Conservation (phyloP, 2,113 vertebrate species). For the Daphoenositta chrysoptera region DNA sequence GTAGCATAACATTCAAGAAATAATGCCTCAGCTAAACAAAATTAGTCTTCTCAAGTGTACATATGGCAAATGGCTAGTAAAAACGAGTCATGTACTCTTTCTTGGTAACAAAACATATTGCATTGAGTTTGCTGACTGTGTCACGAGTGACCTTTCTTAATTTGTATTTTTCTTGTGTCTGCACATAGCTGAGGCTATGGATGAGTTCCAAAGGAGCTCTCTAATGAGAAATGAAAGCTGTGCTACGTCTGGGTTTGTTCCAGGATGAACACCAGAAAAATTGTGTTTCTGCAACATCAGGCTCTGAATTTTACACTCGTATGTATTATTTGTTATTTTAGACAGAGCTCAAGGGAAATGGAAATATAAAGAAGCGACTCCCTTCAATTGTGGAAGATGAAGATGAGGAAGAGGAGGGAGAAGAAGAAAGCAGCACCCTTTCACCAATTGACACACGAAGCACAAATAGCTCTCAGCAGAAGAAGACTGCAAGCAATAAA, state of each 20-base stretch:
- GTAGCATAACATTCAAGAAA: neutral
- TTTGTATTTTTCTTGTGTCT: neutral
- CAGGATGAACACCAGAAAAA: neutral
- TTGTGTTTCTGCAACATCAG: neutral
- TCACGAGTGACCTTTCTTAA: neutral
- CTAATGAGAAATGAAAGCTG: neutral
- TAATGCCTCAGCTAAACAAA: neutral
- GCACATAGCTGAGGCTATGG: neutral
- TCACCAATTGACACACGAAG: slow-evolving; percentile 73
- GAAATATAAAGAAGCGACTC: slow-evolving; percentile 78
- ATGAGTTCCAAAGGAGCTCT: neutral
- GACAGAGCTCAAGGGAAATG: slow-evolving; percentile 79
- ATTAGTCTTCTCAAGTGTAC: neutral
- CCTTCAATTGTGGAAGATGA: slow-evolving; percentile 80
- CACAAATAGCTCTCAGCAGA: slow-evolving; percentile 62
- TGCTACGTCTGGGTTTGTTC: neutral
- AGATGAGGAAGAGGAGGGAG: slow-evolving; percentile 72
- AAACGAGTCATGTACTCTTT: neutral
- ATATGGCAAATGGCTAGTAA: neutral
- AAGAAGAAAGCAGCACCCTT: slow-evolving; percentile 69
- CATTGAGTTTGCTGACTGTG: neutral
- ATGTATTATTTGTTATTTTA: slow-evolving; percentile 45
- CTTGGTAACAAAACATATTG: neutral
- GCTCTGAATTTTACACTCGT: neutral
- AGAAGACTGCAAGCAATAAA: slow-evolving; percentile 68